Evolutionary conservation across 2,113 vertebrate species (phyloP).

Genomic region (Albula glossodonta): DNA sequence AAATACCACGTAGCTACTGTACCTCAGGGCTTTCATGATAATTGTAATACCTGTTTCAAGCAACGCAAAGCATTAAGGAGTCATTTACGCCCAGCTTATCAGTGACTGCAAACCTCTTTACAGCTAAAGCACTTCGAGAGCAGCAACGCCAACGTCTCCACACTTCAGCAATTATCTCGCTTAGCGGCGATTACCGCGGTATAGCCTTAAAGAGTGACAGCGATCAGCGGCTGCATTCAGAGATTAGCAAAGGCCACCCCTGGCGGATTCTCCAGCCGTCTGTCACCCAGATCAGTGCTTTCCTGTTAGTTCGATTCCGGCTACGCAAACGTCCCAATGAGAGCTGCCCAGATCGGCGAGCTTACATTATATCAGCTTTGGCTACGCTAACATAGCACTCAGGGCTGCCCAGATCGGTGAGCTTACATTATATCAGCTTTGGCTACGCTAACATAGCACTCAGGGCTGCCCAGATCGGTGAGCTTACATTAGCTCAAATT

Average conservation of each 20-base stretch:
- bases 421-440: too few species aligned
- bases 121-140: neutral
- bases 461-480: too few species aligned
- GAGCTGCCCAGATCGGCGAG: too few species aligned
- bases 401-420: too few species aligned
- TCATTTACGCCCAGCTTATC: neutral
- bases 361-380: too few species aligned
- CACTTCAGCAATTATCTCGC: neutral
- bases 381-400: too few species aligned
- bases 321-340: too few species aligned
- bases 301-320: too few species aligned
- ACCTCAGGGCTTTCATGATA: neutral
- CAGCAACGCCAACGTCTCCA: neutral
- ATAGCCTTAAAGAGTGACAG: neutral
- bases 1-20: neutral
- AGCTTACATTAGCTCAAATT: too few species aligned
- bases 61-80: neutral
- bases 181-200: neutral
- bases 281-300: too few species aligned
- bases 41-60: neutral
- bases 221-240: neutral
- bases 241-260: neutral
- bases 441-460: too few species aligned
- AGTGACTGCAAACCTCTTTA: neutral
- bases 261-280: too few species aligned